Evolutionary conservation across 2,113 vertebrate species (phyloP).

Genomic region (Salvelinus sp.): DNA sequence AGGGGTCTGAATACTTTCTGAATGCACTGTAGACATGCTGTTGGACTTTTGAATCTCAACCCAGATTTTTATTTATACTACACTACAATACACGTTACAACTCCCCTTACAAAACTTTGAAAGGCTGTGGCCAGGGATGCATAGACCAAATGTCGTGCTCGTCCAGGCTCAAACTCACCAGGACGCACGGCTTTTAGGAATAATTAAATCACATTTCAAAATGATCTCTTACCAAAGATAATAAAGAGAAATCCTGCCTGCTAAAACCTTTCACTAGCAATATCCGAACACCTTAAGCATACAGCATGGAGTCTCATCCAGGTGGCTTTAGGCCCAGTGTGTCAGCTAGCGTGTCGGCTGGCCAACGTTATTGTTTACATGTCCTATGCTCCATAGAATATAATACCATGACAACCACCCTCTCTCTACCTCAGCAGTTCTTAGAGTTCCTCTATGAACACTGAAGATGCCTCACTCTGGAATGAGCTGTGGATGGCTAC

Average conservation of each 20-base stretch:
- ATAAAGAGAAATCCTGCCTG: slow-evolving; percentile 89
- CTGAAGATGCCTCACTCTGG: background rate
- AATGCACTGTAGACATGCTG: too few species aligned
- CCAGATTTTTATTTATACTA: too few species aligned
- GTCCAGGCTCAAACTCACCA: slow-evolving; percentile 33
- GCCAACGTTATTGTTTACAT: slow-evolving; percentile 92
- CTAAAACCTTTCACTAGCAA: slow-evolving; percentile 73
- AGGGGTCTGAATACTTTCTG: too few species aligned
- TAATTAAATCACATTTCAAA: slow-evolving; percentile 88
- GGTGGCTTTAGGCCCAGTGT: slow-evolving; percentile 84
- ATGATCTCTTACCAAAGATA: slow-evolving; percentile 91
- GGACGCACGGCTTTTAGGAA: slow-evolving; percentile 41
- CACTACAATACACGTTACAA: too few species aligned
- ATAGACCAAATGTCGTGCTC: background rate
- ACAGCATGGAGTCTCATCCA: slow-evolving; percentile 87
- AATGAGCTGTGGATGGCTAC: too few species aligned
- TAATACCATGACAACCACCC: slow-evolving; percentile 76
- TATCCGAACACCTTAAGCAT: slow-evolving; percentile 81
- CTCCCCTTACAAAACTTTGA: background rate
- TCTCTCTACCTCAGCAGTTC: slow-evolving; percentile 59
- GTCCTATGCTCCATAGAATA: slow-evolving; percentile 84
- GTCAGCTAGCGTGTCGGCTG: slow-evolving; percentile 90
- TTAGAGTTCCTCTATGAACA: slow-evolving; percentile 11
- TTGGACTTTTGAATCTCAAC: too few species aligned
- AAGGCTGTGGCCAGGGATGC: background rate